These are phyloP conservation scores for Conomelus anceps DNA, from an alignment of 2,888 invertebrate genomes.

Conservation along the genomic window DNA sequence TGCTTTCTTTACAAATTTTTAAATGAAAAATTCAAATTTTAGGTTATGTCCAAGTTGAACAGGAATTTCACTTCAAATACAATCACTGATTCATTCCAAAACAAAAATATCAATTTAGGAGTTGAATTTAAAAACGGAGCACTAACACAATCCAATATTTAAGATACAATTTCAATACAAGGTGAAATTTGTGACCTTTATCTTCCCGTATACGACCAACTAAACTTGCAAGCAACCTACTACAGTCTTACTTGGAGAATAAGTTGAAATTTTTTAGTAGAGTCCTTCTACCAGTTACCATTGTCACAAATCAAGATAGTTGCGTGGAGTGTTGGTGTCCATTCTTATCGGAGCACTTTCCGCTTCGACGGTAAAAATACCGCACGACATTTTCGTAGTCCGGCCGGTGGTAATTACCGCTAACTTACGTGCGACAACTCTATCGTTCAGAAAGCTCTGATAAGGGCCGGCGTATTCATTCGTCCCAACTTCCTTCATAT, in stretches of 20 bases:
- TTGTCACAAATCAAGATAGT: neutral
- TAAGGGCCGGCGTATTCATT: neutral
- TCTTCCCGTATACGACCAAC: too few relatives aligned
- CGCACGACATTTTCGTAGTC: neutral
- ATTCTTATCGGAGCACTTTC: neutral
- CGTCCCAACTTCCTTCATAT: neutral
- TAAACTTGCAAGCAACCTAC: neutral
- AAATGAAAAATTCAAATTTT: too few relatives aligned
- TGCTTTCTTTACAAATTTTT: too few relatives aligned
- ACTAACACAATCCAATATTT: too few relatives aligned
- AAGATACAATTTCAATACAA: too few relatives aligned
- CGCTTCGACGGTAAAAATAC: neutral
- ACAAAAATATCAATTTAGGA: too few relatives aligned
- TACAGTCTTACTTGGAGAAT: neutral
- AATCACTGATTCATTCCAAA: too few relatives aligned
- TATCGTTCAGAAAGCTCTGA: neutral
- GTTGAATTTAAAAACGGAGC: too few relatives aligned
- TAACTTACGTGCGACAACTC: neutral
- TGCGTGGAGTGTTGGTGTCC: neutral
- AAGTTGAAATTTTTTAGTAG: neutral
- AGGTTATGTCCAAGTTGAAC: too few relatives aligned
- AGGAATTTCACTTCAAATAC: too few relatives aligned
- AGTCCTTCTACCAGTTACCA: neutral
- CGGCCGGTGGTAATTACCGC: neutral
- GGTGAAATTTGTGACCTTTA: too few relatives aligned